Evolutionary conservation across 1,140 invertebrate genomes (phyloP).

Genomic region (Telenomus remus): DNA sequence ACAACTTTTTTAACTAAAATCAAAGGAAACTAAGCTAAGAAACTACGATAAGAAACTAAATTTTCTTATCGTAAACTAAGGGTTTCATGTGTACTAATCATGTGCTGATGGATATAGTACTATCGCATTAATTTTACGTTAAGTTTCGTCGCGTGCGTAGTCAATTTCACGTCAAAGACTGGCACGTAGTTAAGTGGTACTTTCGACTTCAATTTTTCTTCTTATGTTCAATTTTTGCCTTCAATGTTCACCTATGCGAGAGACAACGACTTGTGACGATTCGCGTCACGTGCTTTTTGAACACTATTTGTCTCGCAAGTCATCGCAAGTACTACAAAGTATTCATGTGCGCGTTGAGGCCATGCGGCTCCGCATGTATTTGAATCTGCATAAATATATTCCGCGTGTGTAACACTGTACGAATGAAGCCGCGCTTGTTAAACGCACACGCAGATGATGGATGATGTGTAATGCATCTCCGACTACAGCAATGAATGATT

Average conservation of each 20-base stretch:
- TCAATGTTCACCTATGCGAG: conserved; percentile 26
- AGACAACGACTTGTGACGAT: conserved; percentile 35
- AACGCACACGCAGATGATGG: conserved; percentile 44
- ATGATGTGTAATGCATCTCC: conserved; percentile 39
- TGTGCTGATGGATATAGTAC: conserved; percentile 7
- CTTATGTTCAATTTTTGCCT: conserved; percentile 33
- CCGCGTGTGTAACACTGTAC: conserved; percentile 33
- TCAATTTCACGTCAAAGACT: conserved; percentile 18
- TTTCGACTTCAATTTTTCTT: conserved; percentile 12
- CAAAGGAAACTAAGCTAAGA: too few species aligned
- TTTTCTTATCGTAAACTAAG: conserved; percentile 1
- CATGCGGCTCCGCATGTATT: conserved; percentile 1
- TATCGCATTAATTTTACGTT: conserved; percentile 21
- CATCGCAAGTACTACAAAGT: conserved; percentile 31
- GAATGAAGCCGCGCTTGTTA: conserved; percentile 48
- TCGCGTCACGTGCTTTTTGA: conserved; percentile 52
- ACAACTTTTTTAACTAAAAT: too few species aligned
- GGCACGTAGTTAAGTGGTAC: conserved; percentile 25
- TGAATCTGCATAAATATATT: conserved; percentile 43
- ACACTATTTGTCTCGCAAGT: conserved; percentile 51
- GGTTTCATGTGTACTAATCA: conserved; percentile 18
- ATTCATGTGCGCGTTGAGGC: conserved; percentile 9
- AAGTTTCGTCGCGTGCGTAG: conserved; percentile 12
- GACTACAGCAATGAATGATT: conserved; percentile 45
- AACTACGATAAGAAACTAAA: too few species aligned